A percentile compares a stretch with the other conserved stretches of the same genome.
Conservation (phyloP, 2,888 invertebrate genomes). For the Pterostichus madidus region DNA sequence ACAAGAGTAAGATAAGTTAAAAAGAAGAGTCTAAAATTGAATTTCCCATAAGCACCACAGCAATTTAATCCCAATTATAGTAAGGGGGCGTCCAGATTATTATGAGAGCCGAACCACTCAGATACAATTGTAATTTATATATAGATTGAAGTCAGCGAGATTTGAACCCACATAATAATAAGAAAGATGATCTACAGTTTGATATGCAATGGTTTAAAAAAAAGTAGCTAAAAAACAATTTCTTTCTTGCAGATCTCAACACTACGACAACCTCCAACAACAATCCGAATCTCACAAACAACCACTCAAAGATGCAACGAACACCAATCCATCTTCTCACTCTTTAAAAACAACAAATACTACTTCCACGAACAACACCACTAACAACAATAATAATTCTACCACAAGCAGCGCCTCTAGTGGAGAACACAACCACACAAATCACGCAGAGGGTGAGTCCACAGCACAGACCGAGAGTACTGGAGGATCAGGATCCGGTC, state of each 20-base stretch:
- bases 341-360: constrained; percentile 13
- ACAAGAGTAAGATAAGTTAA: no score
- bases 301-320: constrained; percentile 77
- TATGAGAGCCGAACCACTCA: no score
- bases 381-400: constrained; percentile 69
- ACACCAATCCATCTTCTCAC: constrained; percentile 71
- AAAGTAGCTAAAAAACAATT: not conserved
- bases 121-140: no score
- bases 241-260: constrained; percentile 80
- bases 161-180: no score
- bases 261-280: constrained; percentile 81
- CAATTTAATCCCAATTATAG: no score
- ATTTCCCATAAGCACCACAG: no score
- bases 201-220: no score
- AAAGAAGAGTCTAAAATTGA: no score
- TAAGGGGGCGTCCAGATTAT: no score
- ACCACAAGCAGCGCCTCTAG: constrained; percentile 73
- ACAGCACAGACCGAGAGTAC: constrained; percentile 51
- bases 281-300: constrained; percentile 77
- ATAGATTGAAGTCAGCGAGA: no score
- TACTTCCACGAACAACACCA: constrained; percentile 70
- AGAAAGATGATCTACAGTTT: no score
- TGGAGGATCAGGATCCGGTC: constrained; percentile 60
- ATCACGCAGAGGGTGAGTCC: constrained; percentile 33
- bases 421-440: constrained; percentile 71